Conservation (phyloP, 1,140 invertebrate genomes). For the Eumeta japonica region DNA sequence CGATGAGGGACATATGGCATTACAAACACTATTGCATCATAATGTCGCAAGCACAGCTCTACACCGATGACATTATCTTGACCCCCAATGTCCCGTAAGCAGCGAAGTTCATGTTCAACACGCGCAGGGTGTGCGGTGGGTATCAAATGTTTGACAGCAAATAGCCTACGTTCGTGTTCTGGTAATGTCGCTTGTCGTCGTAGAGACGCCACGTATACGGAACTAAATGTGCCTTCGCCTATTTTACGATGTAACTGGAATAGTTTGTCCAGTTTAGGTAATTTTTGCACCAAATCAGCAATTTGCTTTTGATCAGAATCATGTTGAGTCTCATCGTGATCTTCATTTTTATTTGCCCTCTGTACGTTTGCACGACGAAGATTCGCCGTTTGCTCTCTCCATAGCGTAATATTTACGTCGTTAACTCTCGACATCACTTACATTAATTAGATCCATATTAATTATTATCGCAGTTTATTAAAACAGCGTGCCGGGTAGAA, state of each 20-base stretch:
- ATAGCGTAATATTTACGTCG: no score
- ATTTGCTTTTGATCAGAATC: no score
- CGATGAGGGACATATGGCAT: slow-evolving; percentile 88
- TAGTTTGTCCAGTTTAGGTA: slow-evolving; percentile 64
- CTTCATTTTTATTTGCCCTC: no score
- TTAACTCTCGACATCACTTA: no score
- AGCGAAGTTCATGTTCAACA: slow-evolving; percentile 75
- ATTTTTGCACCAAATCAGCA: slow-evolving; percentile 50
- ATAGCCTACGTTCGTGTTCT: slow-evolving; percentile 59
- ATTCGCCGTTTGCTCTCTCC: no score
- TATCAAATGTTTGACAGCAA: slow-evolving; percentile 81
- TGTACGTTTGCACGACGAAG: no score
- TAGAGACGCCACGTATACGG: slow-evolving; percentile 72
- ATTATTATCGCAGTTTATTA: no score
- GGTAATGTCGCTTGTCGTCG: slow-evolving; percentile 55
- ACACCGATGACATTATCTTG: slow-evolving; percentile 80
- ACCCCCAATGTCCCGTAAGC: slow-evolving; percentile 81
- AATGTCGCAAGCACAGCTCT: slow-evolving; percentile 73
- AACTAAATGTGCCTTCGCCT: slow-evolving; percentile 81
- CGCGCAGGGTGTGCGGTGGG: slow-evolving; percentile 77
- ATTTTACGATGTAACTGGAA: slow-evolving; percentile 71
- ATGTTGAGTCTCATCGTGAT: no score
- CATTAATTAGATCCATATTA: no score
- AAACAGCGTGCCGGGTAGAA: no score
- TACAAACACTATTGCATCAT: slow-evolving; percentile 81